These are phyloP conservation scores for Nemotelus nigrinus DNA, from an alignment of 2,888 invertebrate genomes.

Conservation along the genomic window DNA sequence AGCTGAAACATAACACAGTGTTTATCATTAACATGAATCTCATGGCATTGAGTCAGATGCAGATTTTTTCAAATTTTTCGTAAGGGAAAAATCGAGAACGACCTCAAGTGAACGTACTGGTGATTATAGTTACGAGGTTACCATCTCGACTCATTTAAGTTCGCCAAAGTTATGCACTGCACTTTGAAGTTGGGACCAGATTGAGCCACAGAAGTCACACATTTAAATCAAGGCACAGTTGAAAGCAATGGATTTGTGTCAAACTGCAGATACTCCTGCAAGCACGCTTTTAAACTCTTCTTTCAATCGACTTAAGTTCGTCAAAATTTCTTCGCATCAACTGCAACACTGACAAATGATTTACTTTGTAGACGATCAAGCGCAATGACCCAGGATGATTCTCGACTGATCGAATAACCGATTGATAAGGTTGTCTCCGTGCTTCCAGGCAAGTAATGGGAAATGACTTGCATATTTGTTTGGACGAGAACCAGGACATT, in stretches of 20 bases:
- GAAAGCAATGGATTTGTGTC: no score
- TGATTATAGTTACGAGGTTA: no score
- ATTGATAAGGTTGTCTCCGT: conserved; percentile 10
- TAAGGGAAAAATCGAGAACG: not conserved
- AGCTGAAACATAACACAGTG: not conserved
- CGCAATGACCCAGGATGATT: not conserved
- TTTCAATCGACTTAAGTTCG: no score
- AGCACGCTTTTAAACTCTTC: no score
- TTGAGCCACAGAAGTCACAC: no score
- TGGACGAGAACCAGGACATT: conserved; percentile 19
- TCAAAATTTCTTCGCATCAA: not conserved
- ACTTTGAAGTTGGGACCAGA: no score
- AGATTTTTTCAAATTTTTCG: conserved; percentile 1
- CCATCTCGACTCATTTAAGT: no score
- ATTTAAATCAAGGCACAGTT: no score
- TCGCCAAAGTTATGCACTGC: no score
- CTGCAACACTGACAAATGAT: not conserved
- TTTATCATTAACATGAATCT: conserved; percentile 19
- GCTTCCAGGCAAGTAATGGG: not conserved
- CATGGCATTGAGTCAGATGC: not conserved
- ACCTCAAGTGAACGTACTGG: not conserved
- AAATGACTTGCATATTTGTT: conserved; percentile 24
- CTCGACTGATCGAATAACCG: conserved; percentile 7
- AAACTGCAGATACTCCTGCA: no score
- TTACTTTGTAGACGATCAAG: not conserved